Evolutionary conservation across 1,140 invertebrate species (phyloP).

Genomic region (Aphelinus certus): DNA sequence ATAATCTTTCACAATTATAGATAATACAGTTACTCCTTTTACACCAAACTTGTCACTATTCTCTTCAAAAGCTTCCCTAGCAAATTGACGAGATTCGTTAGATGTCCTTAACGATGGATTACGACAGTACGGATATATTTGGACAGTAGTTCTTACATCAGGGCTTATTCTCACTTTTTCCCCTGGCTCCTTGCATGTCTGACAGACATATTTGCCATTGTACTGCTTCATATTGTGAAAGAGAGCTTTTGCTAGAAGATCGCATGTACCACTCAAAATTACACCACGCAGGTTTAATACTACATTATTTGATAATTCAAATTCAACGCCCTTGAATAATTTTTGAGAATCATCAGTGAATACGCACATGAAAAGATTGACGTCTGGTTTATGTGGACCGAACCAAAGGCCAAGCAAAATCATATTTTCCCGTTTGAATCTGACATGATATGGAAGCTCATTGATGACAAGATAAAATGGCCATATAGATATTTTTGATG

Average conservation of each 20-base stretch:
- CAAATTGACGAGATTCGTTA: no score
- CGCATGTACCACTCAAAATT: conserved; percentile 7
- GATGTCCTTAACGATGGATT: no score
- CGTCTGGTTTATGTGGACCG: conserved; percentile 37
- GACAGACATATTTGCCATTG: conserved; percentile 15
- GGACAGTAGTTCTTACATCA: no score
- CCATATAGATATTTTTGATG: conserved; percentile 50
- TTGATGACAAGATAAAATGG: conserved; percentile 49
- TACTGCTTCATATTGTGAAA: conserved; percentile 13
- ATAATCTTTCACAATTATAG: conserved; percentile 4
- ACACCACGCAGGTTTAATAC: not conserved
- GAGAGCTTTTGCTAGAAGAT: conserved; percentile 12
- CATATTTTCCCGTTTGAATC: conserved; percentile 42
- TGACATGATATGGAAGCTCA: conserved; percentile 34
- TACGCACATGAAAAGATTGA: conserved; percentile 33
- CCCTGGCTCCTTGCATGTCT: not conserved
- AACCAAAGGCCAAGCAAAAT: conserved; percentile 45
- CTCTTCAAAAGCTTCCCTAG: conserved; percentile 1
- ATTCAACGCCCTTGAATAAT: conserved; percentile 29
- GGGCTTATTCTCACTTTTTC: not conserved
- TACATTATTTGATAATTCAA: conserved; percentile 17
- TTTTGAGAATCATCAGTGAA: conserved; percentile 26
- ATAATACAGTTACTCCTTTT: conserved; percentile 9
- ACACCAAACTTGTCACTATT: not conserved
- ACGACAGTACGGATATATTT: no score